phyloP scores from a whole-genome alignment of 2,888 invertebrate species.

The Cheilosia scutellata region DNA sequence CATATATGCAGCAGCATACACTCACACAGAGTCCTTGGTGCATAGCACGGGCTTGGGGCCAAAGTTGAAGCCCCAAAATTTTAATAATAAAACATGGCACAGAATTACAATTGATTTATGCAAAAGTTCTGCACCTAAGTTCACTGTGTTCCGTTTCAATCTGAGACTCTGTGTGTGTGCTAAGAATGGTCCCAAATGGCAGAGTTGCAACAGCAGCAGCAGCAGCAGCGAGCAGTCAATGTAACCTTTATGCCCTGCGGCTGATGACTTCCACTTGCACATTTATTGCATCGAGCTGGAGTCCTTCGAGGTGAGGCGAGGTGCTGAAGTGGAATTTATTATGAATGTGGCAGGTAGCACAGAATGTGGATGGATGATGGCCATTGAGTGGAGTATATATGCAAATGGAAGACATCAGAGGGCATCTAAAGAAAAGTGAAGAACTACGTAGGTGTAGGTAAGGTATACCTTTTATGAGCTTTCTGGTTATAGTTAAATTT shows the following conservation, averaged over 20 bases:
- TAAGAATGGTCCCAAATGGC: slow-evolving; percentile 46
- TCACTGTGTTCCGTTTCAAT: slow-evolving; percentile 48
- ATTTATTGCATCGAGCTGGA: slow-evolving; percentile 66
- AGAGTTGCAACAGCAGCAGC: slow-evolving; percentile 45
- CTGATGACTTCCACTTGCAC: slow-evolving; percentile 75
- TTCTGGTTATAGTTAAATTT: slow-evolving; percentile 35
- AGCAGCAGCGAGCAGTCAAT: slow-evolving; percentile 60
- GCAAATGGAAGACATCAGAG: slow-evolving; percentile 68
- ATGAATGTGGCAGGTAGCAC: slow-evolving; percentile 74
- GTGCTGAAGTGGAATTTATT: slow-evolving; percentile 70
- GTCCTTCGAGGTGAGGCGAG: slow-evolving; percentile 25
- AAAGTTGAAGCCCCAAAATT: slow-evolving; percentile 72
- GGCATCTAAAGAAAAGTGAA: slow-evolving; percentile 62
- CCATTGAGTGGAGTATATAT: slow-evolving; percentile 57
- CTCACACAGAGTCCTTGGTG: neutral
- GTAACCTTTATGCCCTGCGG: slow-evolving; percentile 73
- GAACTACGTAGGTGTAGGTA: no score
- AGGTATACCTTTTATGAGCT: neutral
- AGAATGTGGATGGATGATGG: slow-evolving; percentile 71
- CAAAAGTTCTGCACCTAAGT: slow-evolving; percentile 75
- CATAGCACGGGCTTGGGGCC: slow-evolving; percentile 33
- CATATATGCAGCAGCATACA: neutral
- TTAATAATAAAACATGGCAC: slow-evolving; percentile 75
- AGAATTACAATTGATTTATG: slow-evolving; percentile 76
- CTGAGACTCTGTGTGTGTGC: slow-evolving; percentile 8